A percentile compares a stretch with the other conserved stretches of the same genome.
These are phyloP conservation scores for Paedocypris micromegethes DNA, from an alignment of 2,797 vertebrate species.

Conservation along the genomic window DNA sequence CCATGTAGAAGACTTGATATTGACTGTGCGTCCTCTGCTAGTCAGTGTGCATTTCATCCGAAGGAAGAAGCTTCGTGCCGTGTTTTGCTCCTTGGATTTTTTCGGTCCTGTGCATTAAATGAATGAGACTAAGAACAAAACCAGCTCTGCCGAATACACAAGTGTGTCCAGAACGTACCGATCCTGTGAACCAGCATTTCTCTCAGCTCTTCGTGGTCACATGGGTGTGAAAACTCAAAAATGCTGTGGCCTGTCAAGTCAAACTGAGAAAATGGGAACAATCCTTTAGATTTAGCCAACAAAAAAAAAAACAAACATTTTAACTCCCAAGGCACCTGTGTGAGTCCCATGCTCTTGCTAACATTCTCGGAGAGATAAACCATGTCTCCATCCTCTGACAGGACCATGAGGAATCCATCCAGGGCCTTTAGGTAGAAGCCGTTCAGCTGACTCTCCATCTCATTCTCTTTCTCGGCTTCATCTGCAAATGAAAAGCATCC, in stretches of 20 bases:
- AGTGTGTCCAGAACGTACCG: constrained; percentile 61
- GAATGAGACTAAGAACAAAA: neutral
- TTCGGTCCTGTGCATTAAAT: constrained; percentile 57
- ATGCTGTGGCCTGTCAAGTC: constrained; percentile 94
- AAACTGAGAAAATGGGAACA: constrained; percentile 66
- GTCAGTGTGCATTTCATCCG: constrained; percentile 92
- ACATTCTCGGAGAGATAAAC: constrained; percentile 92
- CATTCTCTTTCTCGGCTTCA: constrained; percentile 70
- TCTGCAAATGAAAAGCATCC: constrained; percentile 52
- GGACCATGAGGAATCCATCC: constrained; percentile 92
- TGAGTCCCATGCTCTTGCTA: constrained; percentile 91
- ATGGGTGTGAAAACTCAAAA: constrained; percentile 90
- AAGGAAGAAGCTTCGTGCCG: constrained; percentile 86
- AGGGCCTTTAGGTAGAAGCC: constrained; percentile 85
- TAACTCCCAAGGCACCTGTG: constrained; percentile 72
- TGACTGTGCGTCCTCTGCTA: constrained; percentile 84
- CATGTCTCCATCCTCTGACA: constrained; percentile 90
- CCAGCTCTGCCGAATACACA: neutral
- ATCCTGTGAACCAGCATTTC: constrained; percentile 82
- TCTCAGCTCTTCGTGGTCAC: constrained; percentile 91
- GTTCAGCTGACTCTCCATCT: constrained; percentile 80
- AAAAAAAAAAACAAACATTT: neutral
- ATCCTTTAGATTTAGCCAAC: neutral
- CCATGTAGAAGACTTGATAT: constrained; percentile 92
- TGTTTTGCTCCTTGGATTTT: constrained; percentile 81